These are phyloP conservation scores for Hydrolagus affinis DNA, from an alignment of 2,113 vertebrate species.

Conservation along the genomic window DNA sequence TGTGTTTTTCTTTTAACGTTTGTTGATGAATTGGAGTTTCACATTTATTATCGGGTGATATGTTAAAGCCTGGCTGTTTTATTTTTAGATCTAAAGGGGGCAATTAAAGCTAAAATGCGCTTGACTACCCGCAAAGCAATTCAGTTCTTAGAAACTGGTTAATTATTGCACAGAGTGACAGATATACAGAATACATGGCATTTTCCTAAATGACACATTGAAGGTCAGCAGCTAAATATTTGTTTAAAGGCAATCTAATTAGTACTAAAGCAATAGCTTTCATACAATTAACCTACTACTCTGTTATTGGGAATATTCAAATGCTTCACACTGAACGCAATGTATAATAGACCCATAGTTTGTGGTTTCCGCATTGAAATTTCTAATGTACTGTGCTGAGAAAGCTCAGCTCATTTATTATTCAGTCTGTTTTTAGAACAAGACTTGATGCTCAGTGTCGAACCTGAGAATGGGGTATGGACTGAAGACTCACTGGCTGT, in stretches of 20 bases:
- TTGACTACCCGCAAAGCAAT: neutral
- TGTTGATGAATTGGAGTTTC: neutral
- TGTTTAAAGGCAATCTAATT: neutral
- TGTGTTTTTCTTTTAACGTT: neutral
- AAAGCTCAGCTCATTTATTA: neutral
- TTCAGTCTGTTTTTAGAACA: neutral
- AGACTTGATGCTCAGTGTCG: neutral
- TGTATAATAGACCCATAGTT: too few relatives aligned
- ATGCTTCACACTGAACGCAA: neutral
- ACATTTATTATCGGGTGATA: neutral
- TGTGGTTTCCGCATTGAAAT: neutral
- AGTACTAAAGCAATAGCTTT: neutral
- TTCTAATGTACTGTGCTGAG: neutral
- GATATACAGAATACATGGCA: neutral
- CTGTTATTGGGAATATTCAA: neutral
- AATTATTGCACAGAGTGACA: neutral
- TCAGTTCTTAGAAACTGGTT: neutral
- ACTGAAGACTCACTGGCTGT: neutral
- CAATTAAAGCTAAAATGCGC: neutral
- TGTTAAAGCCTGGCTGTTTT: neutral
- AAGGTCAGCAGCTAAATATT: neutral
- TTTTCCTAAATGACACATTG: neutral
- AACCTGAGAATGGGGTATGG: neutral
- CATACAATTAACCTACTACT: neutral
- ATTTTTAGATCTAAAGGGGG: neutral